Evolutionary conservation across 2,888 invertebrate genomes (phyloP).

Genomic region (Andrena hattorfiana): DNA sequence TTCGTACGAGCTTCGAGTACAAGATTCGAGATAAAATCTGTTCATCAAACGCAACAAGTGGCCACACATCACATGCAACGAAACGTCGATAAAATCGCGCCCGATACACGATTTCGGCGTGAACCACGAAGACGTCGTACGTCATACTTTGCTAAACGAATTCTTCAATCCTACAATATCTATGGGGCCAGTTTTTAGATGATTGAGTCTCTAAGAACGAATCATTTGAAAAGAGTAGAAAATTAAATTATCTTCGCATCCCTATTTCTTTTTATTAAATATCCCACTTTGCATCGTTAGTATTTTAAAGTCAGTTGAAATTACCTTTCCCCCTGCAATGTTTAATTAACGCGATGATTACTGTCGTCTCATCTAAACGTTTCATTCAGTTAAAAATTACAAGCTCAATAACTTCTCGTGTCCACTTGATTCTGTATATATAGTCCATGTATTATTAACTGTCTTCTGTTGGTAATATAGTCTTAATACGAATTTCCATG

Average conservation of each 20-base stretch:
- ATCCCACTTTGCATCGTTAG: no score
- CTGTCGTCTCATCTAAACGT: background rate
- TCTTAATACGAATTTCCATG: background rate
- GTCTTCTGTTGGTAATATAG: background rate
- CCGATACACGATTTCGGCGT: slow-evolving; percentile 33
- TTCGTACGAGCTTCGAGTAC: slow-evolving; percentile 24
- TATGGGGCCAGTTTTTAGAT: background rate
- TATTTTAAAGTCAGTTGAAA: background rate
- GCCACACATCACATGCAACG: slow-evolving; percentile 67
- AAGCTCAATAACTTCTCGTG: background rate
- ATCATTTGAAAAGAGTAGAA: no score
- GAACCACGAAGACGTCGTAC: slow-evolving; percentile 24
- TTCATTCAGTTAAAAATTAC: background rate
- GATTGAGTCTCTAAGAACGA: background rate
- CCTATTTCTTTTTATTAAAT: no score
- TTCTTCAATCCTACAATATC: background rate
- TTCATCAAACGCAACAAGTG: slow-evolving; percentile 73
- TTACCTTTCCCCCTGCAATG: background rate
- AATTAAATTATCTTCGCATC: no score
- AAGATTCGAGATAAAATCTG: slow-evolving; percentile 59
- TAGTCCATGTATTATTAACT: background rate
- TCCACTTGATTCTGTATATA: background rate
- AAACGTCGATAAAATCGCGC: slow-evolving; percentile 67
- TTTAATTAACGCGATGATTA: background rate
- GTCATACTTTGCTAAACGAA: slow-evolving; percentile 1